Conservation (phyloP, 2,113 vertebrate genomes). For the Megalops atlanticus region DNA sequence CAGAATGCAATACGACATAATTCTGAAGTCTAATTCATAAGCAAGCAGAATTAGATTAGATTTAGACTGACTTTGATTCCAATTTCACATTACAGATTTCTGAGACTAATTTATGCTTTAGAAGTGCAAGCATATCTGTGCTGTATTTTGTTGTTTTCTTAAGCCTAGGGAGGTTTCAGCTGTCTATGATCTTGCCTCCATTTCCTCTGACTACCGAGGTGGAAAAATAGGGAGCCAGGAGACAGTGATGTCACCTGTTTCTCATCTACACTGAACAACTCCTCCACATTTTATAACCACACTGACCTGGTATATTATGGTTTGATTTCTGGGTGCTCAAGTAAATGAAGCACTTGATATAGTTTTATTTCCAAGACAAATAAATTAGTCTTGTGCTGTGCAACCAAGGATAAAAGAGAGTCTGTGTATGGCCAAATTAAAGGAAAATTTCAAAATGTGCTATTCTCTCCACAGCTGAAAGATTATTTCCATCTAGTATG, state of each 20-base stretch:
- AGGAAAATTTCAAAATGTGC: background rate
- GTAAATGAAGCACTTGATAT: constrained; percentile 41
- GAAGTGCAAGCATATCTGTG: too few relatives aligned
- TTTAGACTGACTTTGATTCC: too few relatives aligned
- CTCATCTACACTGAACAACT: constrained; percentile 5
- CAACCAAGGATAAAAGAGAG: constrained; percentile 18
- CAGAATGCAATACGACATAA: too few relatives aligned
- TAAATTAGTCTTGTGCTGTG: constrained; percentile 32
- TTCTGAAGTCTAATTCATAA: too few relatives aligned
- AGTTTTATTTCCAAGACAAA: constrained; percentile 44
- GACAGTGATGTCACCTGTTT: constrained; percentile 22
- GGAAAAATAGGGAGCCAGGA: constrained; percentile 1
- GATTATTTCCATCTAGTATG: constrained; percentile 30
- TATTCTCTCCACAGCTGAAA: constrained; percentile 19
- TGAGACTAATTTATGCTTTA: too few relatives aligned
- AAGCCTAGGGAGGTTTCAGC: constrained; percentile 3
- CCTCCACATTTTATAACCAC: background rate
- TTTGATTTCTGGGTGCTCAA: constrained; percentile 41
- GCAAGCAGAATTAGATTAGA: too few relatives aligned
- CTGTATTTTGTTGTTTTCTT: background rate
- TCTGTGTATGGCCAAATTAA: constrained; percentile 38
- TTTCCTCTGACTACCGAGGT: background rate
- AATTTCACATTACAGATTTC: too few relatives aligned
- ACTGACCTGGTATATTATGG: constrained; percentile 6
- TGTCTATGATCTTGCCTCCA: background rate